Evolutionary conservation across 2,113 vertebrate species (phyloP), one percentile per base, ranked within the genome.

Genomic region (Mormyrus iriodes): DNA sequence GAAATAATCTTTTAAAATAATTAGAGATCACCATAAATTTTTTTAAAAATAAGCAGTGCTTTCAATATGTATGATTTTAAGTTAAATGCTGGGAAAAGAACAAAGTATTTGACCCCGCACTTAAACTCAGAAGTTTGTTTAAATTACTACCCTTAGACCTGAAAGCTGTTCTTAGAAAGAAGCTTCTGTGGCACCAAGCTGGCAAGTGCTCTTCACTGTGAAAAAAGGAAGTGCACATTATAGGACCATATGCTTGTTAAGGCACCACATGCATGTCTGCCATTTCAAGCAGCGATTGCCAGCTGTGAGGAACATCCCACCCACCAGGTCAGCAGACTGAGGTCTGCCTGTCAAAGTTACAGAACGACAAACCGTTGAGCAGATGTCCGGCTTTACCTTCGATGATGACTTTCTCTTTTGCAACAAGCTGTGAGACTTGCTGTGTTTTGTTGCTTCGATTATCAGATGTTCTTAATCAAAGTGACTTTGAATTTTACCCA

Each of bases 61-160:
- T 85, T 49, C 48, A 51, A 49, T 85, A 27, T 85, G 48, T 15
- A 51, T 17, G 24, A 27, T 27, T 85, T 85, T 15, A 51, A 13
- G 42, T 85, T 49, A 27, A 85, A 85, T 85, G n/a, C n/a, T 85
- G 48, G 83, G 51, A 85, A 49, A 46, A 51, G 83, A 85, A 85
- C 83, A 85, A 31, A 85, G 44, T 85, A 49, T 85, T 85, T 85
- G 83, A 48, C n/a, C 83, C 48, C 3, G 17, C 73, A 79, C 73
- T 79, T 79, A 79, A 79, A 42, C 73, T 79, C 13, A 7, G 73
- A 79, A 42, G 73, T 79, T 42, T 1, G 0, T 79, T 39, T 42
- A 79, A 79, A 79, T 79, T 79, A 42, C 15, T 42, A 79, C 35
- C 31, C 73, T 39, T 15, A 42, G 35, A 79, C 73, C 73, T 79